Evolutionary conservation across 2,797 vertebrate species (phyloP).

Genomic region (Alexandromys oeconomus): DNA sequence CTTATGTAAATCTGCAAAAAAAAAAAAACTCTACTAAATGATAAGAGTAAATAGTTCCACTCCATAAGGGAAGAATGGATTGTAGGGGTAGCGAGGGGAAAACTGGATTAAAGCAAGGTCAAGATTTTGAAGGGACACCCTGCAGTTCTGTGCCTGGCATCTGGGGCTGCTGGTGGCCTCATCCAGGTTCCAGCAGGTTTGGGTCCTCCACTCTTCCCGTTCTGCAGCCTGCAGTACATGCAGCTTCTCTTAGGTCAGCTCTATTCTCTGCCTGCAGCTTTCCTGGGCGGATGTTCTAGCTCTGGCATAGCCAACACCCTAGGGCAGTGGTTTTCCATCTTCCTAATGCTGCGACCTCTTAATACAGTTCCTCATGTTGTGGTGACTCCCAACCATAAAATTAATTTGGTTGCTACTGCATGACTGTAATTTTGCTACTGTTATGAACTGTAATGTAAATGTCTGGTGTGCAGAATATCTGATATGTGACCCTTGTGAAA

Average conservation of each 20-base stretch:
- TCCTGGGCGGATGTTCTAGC: neutral
- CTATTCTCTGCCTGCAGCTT: neutral
- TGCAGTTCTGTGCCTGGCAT: too few relatives aligned
- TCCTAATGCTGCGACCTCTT: neutral
- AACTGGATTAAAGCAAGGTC: neutral
- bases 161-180: neutral
- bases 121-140: neutral
- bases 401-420: neutral
- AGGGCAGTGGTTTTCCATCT: neutral
- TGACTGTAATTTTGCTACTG: neutral
- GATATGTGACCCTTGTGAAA: neutral
- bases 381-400: neutral
- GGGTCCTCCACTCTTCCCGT: neutral
- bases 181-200: neutral
- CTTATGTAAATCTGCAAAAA: neutral
- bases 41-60: too few relatives aligned
- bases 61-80: neutral
- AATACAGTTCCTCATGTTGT: neutral
- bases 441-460: neutral
- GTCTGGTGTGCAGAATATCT: neutral
- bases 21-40: neutral
- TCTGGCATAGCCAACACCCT: neutral
- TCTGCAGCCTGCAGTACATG: neutral
- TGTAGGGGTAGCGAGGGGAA: neutral
- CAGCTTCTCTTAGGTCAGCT: neutral